Evolutionary conservation across 2,888 invertebrate genomes (phyloP).

Genomic region (Melanophora roralis): DNA sequence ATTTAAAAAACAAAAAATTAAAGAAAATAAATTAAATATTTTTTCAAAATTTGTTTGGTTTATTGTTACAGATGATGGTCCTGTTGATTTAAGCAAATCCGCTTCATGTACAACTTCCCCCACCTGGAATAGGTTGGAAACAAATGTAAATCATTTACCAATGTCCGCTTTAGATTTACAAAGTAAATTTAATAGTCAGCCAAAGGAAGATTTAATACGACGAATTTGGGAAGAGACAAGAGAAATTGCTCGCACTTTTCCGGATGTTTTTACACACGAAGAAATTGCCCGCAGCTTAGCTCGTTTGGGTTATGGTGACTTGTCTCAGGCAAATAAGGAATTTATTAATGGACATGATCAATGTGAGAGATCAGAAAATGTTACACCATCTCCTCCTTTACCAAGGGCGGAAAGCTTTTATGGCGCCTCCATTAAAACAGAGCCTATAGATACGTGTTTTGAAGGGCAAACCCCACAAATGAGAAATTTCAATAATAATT

Average conservation of each 20-base stretch:
- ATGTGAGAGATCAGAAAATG: background rate
- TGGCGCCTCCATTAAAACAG: slow-evolving; percentile 61
- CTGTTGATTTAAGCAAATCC: slow-evolving; percentile 72
- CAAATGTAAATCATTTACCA: background rate
- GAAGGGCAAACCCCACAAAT: slow-evolving; percentile 40
- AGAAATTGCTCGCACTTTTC: slow-evolving; percentile 74
- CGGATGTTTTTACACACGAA: slow-evolving; percentile 74
- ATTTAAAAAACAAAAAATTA: background rate
- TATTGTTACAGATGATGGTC: slow-evolving; percentile 73
- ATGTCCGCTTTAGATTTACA: slow-evolving; percentile 39
- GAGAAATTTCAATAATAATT: slow-evolving; percentile 71
- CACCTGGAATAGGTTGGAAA: slow-evolving; percentile 9
- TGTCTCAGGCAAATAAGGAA: slow-evolving; percentile 67
- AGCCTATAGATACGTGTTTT: slow-evolving; percentile 54
- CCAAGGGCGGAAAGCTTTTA: slow-evolving; percentile 47
- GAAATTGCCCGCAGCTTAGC: slow-evolving; percentile 73
- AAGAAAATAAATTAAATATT: background rate
- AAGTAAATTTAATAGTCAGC: slow-evolving; percentile 64
- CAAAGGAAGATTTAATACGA: slow-evolving; percentile 71
- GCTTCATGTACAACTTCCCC: slow-evolving; percentile 1
- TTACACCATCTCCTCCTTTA: slow-evolving; percentile 44
- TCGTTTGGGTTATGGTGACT: slow-evolving; percentile 73
- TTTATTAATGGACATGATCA: slow-evolving; percentile 57
- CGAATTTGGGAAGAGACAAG: slow-evolving; percentile 75
- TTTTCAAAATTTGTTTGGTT: background rate